Percentiles rank a stretch among this genome's conserved stretches.
phyloP scores from a whole-genome alignment of 2,888 invertebrate species.

The Nematopogon swammerdamellus region DNA sequence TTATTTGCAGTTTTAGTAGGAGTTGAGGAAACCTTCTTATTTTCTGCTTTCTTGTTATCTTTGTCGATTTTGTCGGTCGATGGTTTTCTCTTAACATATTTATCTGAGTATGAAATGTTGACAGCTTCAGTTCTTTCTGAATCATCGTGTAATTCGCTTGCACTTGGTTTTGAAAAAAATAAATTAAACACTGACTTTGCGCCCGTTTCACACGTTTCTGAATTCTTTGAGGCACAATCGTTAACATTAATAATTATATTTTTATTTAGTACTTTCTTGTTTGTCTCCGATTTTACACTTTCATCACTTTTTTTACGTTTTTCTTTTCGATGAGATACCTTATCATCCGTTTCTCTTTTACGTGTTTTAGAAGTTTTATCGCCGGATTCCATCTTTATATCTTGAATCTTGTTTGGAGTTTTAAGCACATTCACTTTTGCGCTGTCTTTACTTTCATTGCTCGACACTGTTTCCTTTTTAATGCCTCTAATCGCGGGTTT shows the following conservation, averaged over 20 bases:
- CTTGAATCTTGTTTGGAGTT: no score
- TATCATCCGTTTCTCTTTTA: constrained; percentile 39
- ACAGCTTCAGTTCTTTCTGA: constrained; percentile 18
- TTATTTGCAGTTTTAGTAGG: background rate
- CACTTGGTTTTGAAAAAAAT: constrained; percentile 20
- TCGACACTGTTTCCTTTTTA: no score
- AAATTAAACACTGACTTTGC: constrained; percentile 25
- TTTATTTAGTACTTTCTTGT: constrained; percentile 21
- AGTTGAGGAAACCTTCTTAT: constrained; percentile 10
- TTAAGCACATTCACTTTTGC: no score
- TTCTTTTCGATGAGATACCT: constrained; percentile 44
- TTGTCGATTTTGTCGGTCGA: constrained; percentile 11
- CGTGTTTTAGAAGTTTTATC: constrained; percentile 14
- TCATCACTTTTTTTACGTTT: constrained; percentile 44
- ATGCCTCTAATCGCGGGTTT: no score
- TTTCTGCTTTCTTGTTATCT: constrained; percentile 17
- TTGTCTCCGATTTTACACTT: constrained; percentile 16
- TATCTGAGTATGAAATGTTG: constrained; percentile 33
- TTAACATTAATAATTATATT: constrained; percentile 20
- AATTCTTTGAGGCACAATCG: constrained; percentile 20
- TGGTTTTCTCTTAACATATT: constrained; percentile 43
- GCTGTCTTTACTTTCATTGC: no score
- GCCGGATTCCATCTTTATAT: no score
- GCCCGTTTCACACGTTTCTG: constrained; percentile 21
- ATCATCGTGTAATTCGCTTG: constrained; percentile 21